Evolutionary conservation across 2,888 invertebrate genomes (phyloP), one percentile per base, ranked within the genome.

Genomic region (Erebia aethiops): DNA sequence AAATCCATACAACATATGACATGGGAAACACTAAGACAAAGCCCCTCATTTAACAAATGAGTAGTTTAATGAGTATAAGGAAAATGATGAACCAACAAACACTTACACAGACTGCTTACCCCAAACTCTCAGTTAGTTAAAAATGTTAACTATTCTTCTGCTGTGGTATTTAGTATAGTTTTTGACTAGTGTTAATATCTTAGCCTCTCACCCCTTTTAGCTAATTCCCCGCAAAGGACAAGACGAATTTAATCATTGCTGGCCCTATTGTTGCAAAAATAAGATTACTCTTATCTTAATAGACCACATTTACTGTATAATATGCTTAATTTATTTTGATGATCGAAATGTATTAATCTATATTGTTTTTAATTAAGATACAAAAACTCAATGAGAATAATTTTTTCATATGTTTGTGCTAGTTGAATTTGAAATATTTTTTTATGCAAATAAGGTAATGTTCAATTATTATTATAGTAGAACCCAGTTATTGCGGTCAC

Each of bases 171-270:
- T 16, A 18, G 2, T 18, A 9, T 52, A 52, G 14, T 52, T 52
- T 52, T 49, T 49, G 8, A 52, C 43, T 43, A 16, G 1, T 16
- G n/a, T 54, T 54, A 10, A 21, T 10, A 18, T 21, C 13, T 57
- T 13, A 26, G 56, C 56, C 21, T 18, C 46, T 13, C 62, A 49
- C 46, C 62, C 46, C 49, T 13, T 49, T 8, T 9, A 62, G 62
- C 62, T 49, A 2, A 62, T 62, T 62, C 62, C 62, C 62, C 62
- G 62, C 62, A 62, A 46, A 46, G 14, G 61, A 61, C 46, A 57
- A 57, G 56, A 11, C 13, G 26, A 54, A 54, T 10, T 54, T 16
- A 54, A 16, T 18, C 18, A 54, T 54, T 54, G 16, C 54, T 16
- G 18, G 3, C 16, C 10, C 16, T 54, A 18, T 11, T 10, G 18